Percentiles rank a stretch among this genome's conserved stretches.
Conservation (phyloP, 2,797 vertebrate genomes). For the Eospalax fontanierii region DNA sequence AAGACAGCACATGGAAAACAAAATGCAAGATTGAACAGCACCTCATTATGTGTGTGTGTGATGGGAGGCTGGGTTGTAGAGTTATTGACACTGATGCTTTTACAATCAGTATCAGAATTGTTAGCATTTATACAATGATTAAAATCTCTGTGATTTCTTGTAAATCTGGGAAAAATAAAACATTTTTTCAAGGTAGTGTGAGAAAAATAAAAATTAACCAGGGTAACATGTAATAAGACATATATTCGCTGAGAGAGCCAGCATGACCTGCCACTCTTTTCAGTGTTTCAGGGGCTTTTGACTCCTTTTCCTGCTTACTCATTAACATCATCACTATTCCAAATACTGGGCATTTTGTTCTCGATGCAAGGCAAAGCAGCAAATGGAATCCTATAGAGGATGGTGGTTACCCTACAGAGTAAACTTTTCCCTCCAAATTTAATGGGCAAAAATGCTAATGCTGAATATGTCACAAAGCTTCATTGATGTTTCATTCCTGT, state of each 20-base stretch:
- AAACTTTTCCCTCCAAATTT: not conserved
- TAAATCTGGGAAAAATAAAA: slow-evolving; percentile 9
- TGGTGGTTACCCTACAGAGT: not conserved
- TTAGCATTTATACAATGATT: not conserved
- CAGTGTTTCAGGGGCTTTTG: not conserved
- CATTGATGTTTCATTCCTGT: fast-evolving
- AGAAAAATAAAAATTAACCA: slow-evolving; percentile 22
- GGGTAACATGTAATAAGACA: not conserved
- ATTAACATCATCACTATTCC: not conserved
- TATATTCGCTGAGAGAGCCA: not conserved
- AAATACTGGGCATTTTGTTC: not conserved
- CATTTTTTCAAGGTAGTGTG: not conserved
- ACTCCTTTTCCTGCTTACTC: not conserved
- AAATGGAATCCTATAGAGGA: not conserved
- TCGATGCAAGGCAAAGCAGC: not conserved
- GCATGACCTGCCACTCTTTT: not conserved
- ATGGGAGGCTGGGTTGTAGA: not conserved
- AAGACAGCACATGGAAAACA: not conserved
- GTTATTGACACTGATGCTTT: not conserved
- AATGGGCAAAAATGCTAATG: not conserved
- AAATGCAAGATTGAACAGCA: not conserved
- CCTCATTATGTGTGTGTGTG: not conserved
- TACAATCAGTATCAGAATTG: not conserved
- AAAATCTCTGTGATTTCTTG: not conserved
- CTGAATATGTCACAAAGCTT: not conserved